These are phyloP conservation scores for Halocaridina rubra DNA, from an alignment of 2,888 invertebrate species.

Conservation along the genomic window DNA sequence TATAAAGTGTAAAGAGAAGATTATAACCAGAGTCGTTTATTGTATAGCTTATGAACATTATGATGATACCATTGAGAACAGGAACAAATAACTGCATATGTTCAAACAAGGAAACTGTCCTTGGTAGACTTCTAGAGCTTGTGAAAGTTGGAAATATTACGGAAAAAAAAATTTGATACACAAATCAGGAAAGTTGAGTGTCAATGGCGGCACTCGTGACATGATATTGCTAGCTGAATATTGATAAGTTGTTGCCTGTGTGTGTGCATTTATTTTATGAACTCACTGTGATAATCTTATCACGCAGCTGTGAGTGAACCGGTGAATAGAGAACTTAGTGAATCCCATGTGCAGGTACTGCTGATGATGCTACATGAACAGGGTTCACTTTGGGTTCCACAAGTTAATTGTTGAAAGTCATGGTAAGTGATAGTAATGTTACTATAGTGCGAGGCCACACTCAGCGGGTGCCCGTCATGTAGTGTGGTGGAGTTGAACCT, in stretches of 20 bases:
- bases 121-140: constrained; percentile 53
- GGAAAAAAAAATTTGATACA: constrained; percentile 39
- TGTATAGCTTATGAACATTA: constrained; percentile 61
- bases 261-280: constrained; percentile 44
- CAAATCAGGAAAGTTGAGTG: constrained; percentile 39
- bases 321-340: constrained; percentile 25
- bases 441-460: constrained; percentile 47
- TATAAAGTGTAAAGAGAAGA: constrained; percentile 63
- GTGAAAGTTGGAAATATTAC: constrained; percentile 40
- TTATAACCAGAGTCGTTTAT: constrained; percentile 62
- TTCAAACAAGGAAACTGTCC: constrained; percentile 38
- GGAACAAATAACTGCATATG: constrained; percentile 25
- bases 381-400: constrained; percentile 29
- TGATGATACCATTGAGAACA: constrained; percentile 49
- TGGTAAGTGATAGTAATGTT: constrained; percentile 33
- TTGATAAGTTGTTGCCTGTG: constrained; percentile 29
- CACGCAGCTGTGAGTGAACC: constrained; percentile 41
- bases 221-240: constrained; percentile 20
- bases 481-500: constrained; percentile 54
- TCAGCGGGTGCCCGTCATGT: constrained; percentile 41
- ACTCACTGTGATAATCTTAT: constrained; percentile 41
- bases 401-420: constrained; percentile 25
- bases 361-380: constrained; percentile 10
- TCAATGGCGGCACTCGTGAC: constrained; percentile 39
- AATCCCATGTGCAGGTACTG: constrained; percentile 8